Evolutionary conservation across 64 coral and sea anemone species (phyloP), one percentile per base, ranked within the genome.

Genomic region (Hydrozoanthus tunicans): DNA sequence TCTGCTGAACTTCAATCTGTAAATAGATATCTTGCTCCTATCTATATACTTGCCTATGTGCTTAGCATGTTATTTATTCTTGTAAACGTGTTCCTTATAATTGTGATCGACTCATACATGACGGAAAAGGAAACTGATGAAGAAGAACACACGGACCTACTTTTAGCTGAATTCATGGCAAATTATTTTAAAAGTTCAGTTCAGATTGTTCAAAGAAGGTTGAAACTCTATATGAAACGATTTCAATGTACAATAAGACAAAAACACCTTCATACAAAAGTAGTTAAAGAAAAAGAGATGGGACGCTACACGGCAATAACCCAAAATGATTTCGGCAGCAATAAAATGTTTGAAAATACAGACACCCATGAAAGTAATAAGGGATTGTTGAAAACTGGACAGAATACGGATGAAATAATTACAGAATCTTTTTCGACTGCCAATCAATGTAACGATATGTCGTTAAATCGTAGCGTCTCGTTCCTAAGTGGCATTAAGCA

Each of bases 81-180:
- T 5, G 13, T 88, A 7, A 88, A 75, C 70, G 56, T 74, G 23
- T 88, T 88, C 7, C 9, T 74, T 27, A 27, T 73, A 26, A 88
- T 88, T 60, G 23, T 88, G 61, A 88, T 74, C 10, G 84, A 88
- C 7, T 60, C 69, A 17, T 88, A 88, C 84, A 14, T 43, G 69
- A 56, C 73, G 13, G 70, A 59, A 59, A 74, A 7, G 11, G 70
- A 88, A 7, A 75, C 6, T 7, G 23, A 17, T 51, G 56, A 14
- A 73, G 84, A 88, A 52, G 56, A 60, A 52, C 56, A 73, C 6
- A 57, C 84, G 11, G 68, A 88, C 23, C 20, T 88, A 14, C 24
- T 88, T 72, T 56, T 88, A 88, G 84, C 84, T 43, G 68, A 62
- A 56, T 88, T 88, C 55, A 88, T 88, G 84, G 74, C 74, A 73